A percentile compares a stretch with the other conserved stretches of the same genome.
phyloP scores from a whole-genome alignment of 2,797 vertebrate genomes.

The Coregonus sp. region DNA sequence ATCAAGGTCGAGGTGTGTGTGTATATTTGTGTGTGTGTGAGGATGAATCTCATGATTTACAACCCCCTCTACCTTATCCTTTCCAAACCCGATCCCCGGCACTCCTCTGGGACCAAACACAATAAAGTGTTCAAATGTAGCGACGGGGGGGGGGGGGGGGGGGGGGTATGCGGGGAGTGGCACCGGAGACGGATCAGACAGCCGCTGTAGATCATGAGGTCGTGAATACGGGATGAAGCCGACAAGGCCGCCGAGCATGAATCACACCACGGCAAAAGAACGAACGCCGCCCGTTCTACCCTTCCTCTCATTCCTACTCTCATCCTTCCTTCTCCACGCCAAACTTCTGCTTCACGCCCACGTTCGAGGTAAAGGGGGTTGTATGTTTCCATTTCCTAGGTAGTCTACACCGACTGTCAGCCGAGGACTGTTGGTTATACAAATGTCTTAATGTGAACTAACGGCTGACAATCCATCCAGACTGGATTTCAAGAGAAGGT shows the following conservation, averaged over 20 bases:
- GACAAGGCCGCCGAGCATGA: constrained; percentile 33
- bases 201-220: constrained; percentile 43
- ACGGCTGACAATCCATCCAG: neutral
- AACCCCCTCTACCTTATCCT: neutral
- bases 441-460: neutral
- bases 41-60: constrained; percentile 1
- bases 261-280: constrained; percentile 27
- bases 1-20: neutral
- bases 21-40: neutral
- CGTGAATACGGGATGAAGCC: constrained; percentile 44
- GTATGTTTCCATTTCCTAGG: neutral
- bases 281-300: neutral
- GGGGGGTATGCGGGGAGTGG: neutral
- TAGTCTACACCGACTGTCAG: neutral
- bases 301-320: neutral
- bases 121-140: constrained; percentile 3
- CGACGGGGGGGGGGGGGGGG: neutral
- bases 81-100: neutral
- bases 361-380: neutral
- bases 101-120: neutral
- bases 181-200: constrained; percentile 24
- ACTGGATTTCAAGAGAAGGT: neutral
- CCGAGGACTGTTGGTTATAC: neutral
- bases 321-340: neutral
- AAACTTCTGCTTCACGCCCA: neutral